A percentile compares a stretch with the other conserved stretches of the same genome.
Conservation (phyloP, 1,140 invertebrate genomes). For the Zaprionus lachaisei region DNA sequence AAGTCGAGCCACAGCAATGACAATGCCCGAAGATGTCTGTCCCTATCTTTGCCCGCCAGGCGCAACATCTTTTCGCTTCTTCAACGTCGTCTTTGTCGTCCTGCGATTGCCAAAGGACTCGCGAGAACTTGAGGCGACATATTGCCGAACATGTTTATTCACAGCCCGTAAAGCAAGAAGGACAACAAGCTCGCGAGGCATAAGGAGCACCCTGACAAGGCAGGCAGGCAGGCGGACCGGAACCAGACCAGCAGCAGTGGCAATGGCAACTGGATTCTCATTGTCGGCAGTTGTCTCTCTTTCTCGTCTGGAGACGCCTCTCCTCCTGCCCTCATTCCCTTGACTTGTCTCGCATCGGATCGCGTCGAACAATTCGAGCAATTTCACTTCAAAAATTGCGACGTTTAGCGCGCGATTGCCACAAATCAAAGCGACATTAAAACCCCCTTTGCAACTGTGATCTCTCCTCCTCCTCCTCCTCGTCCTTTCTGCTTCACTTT, state of each 20-base stretch:
- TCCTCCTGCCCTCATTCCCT: neutral
- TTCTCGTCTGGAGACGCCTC: neutral
- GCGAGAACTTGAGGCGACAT: slow-evolving; percentile 54
- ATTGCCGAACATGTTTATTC: slow-evolving; percentile 79
- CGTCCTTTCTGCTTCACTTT: neutral
- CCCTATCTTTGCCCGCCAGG: slow-evolving; percentile 21
- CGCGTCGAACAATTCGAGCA: slow-evolving; percentile 73
- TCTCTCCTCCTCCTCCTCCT: neutral
- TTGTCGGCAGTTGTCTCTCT: slow-evolving; percentile 7
- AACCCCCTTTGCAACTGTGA: slow-evolving; percentile 13
- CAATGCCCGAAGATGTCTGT: slow-evolving; percentile 36
- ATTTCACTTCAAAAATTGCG: slow-evolving; percentile 80
- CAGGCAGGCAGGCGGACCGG: slow-evolving; percentile 20
- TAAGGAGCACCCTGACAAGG: slow-evolving; percentile 12
- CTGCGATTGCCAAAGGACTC: neutral
- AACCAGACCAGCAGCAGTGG: slow-evolving; percentile 22
- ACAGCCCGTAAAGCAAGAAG: slow-evolving; percentile 52
- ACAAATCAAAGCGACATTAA: slow-evolving; percentile 80
- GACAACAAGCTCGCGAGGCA: slow-evolving; percentile 7
- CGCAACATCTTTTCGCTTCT: slow-evolving; percentile 32
- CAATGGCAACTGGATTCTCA: slow-evolving; percentile 16
- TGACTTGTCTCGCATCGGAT: neutral
- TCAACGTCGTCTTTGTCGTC: neutral
- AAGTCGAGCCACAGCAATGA: slow-evolving; percentile 25
- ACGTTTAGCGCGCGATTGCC: slow-evolving; percentile 79